Base-by-base conservation (phyloP, 2,888 invertebrate species). In the Dolichomitus sp. region DNA sequence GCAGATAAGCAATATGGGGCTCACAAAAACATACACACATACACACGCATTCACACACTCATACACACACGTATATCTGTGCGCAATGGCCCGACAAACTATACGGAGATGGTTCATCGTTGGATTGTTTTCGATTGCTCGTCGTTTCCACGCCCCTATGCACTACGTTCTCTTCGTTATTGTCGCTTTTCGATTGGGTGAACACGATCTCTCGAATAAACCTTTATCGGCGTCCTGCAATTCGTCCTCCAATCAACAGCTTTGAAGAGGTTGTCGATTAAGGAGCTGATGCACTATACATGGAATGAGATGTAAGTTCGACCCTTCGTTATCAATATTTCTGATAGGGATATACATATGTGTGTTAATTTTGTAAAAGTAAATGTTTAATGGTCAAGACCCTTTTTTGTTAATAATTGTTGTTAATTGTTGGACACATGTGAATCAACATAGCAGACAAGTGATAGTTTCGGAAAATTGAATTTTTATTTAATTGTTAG, bases 1-100 rank as follows among this genome's bases (percentile, higher is more conserved):
- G 84, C 80, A 87, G 88, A 88, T 88, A 88, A 87, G 86, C 84
- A 85, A 86, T 86, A 84, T 81, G 85, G 48, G 81, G 68, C 45
- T 70, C 63, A 33, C 52, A 42, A 42, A 30, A 42, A 48, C 17
- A 30, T 30, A 42, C 33, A 48, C 14, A 48, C 33, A 12, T 17
- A 37, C n/a, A 59, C 59, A 4, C 59, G 14, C 40, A 19, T 54
- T 48, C 33, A 19, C n/a, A 9, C 37, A n/a, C 45, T 19, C 12
- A 37, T 9, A 11, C 42, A 19, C 14, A 1, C 23, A 23, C 23
- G 50, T 48, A 7, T 33, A n/a, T 30, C 19, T 23, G 52, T 54
- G 14, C 27, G 27, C 37, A 19, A 59, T 65, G 37, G 27, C 17
- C 37, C 65, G 40, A 57, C 40, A 54, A 65, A 37, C 37, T 59